A percentile compares a stretch with the other conserved stretches of the same genome.
These are phyloP conservation scores for Mesorhabditis spiculigera DNA, from an alignment of 2,888 invertebrate species.

Conservation along the genomic window DNA sequence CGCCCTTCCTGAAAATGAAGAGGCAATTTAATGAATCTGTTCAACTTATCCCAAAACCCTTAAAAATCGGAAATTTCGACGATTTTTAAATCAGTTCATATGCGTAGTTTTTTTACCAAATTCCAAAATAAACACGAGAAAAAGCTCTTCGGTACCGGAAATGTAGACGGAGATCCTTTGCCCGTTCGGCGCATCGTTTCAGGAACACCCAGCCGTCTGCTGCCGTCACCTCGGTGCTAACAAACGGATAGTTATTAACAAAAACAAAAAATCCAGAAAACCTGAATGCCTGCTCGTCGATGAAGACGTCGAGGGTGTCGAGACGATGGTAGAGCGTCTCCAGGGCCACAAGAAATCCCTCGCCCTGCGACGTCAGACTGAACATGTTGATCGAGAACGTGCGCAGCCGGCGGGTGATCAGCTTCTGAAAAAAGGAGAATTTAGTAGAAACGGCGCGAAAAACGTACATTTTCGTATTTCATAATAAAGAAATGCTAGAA, in stretches of 20 bases:
- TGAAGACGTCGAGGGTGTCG: not conserved
- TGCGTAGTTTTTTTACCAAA: too few relatives aligned
- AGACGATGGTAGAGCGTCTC: not conserved
- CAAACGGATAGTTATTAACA: not conserved
- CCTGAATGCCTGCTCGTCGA: not conserved
- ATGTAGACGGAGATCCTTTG: not conserved
- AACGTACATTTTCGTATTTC: too few relatives aligned
- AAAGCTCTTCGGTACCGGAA: not conserved
- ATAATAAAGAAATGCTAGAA: too few relatives aligned
- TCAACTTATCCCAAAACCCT: too few relatives aligned
- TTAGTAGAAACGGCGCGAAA: too few relatives aligned
- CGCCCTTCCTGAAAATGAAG: too few relatives aligned
- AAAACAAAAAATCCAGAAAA: not conserved
- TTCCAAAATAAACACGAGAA: too few relatives aligned
- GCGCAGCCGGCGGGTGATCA: too few relatives aligned
- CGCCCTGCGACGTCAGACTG: not conserved
- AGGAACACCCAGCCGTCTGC: not conserved
- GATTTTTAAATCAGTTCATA: too few relatives aligned
- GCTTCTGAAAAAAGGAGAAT: too few relatives aligned
- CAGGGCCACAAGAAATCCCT: not conserved
- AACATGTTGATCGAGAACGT: not conserved
- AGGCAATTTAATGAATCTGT: too few relatives aligned
- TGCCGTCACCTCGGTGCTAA: not conserved
- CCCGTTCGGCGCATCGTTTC: not conserved
- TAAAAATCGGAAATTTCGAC: too few relatives aligned